A percentile compares a stretch with the other conserved stretches of the same genome.
Evolutionary conservation across 2,113 vertebrate genomes (phyloP).

Genomic region (Phyllostomus discolor): DNA sequence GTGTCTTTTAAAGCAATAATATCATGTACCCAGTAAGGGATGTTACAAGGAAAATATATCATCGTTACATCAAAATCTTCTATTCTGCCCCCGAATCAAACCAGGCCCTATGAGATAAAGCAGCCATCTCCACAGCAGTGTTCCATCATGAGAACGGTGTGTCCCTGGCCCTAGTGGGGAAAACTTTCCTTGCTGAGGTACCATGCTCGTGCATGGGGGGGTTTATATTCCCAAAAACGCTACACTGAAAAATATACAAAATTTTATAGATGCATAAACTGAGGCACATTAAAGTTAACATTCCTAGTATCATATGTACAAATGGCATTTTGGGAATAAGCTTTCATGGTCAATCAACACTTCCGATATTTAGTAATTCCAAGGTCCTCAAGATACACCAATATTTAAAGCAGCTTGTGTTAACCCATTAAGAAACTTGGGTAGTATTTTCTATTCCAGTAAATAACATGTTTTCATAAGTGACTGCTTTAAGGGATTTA

Average conservation of each 20-base stretch:
- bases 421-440: constrained; percentile 13
- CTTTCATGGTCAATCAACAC: constrained; percentile 1
- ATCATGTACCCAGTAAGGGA: not conserved
- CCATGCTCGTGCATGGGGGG: not conserved
- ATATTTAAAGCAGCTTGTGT: constrained; percentile 3
- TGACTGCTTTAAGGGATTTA: constrained; percentile 19
- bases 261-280: constrained; percentile 4
- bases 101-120: not conserved
- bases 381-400: not conserved
- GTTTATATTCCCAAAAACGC: not conserved
- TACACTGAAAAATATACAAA: not conserved
- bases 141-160: not conserved
- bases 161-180: too few relatives aligned
- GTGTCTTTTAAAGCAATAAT: not conserved
- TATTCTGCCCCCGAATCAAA: not conserved
- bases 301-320: not conserved
- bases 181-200: not conserved
- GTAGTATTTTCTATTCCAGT: constrained; percentile 18
- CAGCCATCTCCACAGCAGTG: not conserved
- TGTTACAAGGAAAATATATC: constrained; percentile 8
- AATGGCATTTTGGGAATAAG: constrained; percentile 5
- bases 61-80: not conserved
- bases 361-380: not conserved
- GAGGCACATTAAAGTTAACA: constrained; percentile 37
- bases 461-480: not conserved